Evolutionary conservation across 2,113 vertebrate species (phyloP).

Genomic region (Motacilla tschutschensis): DNA sequence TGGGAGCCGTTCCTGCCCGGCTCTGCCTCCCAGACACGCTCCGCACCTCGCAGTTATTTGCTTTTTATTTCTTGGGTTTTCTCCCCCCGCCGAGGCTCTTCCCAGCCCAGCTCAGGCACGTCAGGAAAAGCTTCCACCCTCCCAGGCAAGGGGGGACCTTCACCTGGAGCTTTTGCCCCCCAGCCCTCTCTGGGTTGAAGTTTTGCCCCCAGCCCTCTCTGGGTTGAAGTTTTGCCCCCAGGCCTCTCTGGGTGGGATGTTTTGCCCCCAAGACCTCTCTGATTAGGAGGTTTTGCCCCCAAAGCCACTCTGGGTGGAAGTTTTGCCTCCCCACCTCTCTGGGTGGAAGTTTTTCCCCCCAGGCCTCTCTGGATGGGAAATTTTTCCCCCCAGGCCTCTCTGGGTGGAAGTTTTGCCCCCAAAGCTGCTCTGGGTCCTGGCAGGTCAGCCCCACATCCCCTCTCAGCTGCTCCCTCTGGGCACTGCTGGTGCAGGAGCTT

Average conservation of each 20-base stretch:
- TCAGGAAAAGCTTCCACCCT: background rate
- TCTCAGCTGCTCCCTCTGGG: fast-evolving
- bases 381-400: background rate
- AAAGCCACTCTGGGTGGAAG: fast-evolving
- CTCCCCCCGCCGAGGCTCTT: background rate
- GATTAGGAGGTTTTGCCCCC: background rate
- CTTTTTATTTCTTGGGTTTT: background rate
- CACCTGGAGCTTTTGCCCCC: background rate
- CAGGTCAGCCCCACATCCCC: background rate
- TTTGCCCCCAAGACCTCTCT: background rate
- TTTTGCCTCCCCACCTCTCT: background rate
- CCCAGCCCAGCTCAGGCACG: background rate
- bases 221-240: background rate
- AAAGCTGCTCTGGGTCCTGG: background rate
- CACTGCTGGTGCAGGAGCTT: background rate
- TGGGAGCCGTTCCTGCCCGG: background rate
- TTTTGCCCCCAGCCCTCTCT: background rate
- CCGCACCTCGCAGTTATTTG: background rate
- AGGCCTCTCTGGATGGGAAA: fast-evolving
- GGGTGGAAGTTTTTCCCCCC: background rate
- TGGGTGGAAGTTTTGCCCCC: background rate
- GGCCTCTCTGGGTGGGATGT: fast-evolving
- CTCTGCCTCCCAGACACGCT: background rate
- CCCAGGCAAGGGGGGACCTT: background rate
- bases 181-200: fast-evolving